Evolutionary conservation across 1,140 invertebrate species (phyloP), one percentile per base, ranked within the genome.

Genomic region (Drosophila sucinea): DNA sequence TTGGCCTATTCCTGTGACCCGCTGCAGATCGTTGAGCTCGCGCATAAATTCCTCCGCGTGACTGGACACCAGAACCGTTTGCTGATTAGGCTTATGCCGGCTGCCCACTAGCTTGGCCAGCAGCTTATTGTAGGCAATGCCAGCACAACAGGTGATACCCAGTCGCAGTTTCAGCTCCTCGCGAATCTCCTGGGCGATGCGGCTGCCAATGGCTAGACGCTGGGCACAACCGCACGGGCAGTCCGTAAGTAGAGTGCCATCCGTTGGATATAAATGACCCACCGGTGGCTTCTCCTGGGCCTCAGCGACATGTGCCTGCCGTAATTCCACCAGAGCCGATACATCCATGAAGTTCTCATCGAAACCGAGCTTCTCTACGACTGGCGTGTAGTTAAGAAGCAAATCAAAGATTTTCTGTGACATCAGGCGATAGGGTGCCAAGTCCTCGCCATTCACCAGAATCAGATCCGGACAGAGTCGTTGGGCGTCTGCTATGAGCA

Each of bases 321-420:
- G 62, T 69, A 94, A 93, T 63, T 94, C 92, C 23, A 96, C 94
- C 74, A 96, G 81, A 10, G 94, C 93, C 67, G 95, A 95, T 66
- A 96, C 94, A 93, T 97, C 96, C 77, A 96, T 92, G 89, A 94
- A 97, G 87, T 96, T 96, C 86, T 97, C 96, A 92, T 97, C 96
- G 70, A 97, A 93, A n/a, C 96, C 96, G 51, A 97, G 92, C 80
- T 95, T 95, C 91, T 97, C 96, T 0, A 96, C 95, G 56, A 94
- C 92, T 33, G 94, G 93, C 56, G 95, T 95, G 91, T 94, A 96
- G 73, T 93, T 93, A 33, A 95, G 94, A 71, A 97, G 90, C 60
- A 95, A 90, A 44, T 94, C 93, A 55, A 94, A 94, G 69, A 97
- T 94, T 87, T 95, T 94, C 33, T 94, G 93, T 2, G 96, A 97